phyloP scores from a whole-genome alignment of 2,113 vertebrate species.

The Loxodonta africana region DNA sequence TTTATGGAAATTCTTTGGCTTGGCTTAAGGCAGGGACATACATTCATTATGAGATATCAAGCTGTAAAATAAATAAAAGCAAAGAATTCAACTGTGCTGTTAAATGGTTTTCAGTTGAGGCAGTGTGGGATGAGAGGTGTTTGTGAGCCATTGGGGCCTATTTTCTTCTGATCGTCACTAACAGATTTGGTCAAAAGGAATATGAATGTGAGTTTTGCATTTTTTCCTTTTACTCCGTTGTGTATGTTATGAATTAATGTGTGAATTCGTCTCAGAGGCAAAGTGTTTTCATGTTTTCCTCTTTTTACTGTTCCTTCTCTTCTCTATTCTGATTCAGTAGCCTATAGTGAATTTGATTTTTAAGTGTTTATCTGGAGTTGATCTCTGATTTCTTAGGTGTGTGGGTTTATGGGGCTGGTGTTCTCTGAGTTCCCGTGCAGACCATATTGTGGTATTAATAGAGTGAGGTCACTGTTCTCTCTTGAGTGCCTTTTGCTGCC shows the following conservation, averaged over 20 bases:
- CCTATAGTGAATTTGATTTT: not conserved
- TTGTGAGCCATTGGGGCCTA: not conserved
- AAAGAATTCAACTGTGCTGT: conserved; percentile 63
- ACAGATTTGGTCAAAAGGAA: not conserved
- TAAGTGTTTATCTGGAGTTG: not conserved
- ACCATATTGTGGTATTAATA: conserved; percentile 42
- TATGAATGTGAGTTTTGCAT: not conserved
- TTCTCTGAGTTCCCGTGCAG: not conserved
- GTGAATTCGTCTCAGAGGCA: not conserved
- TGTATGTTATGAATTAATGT: not conserved
- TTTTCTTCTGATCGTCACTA: not conserved
- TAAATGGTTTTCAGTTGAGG: conserved; percentile 25
- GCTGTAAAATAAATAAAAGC: conserved; percentile 80
- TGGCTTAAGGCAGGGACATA: conserved; percentile 75
- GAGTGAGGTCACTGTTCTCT: conserved; percentile 6
- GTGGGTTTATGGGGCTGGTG: not conserved
- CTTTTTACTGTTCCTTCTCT: not conserved
- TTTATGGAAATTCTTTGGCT: conserved; percentile 81
- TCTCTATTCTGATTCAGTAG: not conserved
- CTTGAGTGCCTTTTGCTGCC: conserved; percentile 1
- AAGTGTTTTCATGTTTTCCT: not conserved
- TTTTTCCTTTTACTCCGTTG: not conserved
- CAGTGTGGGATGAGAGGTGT: not conserved
- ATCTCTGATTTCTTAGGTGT: not conserved
- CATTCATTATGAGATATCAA: conserved; percentile 77